A percentile compares a stretch with the other conserved stretches of the same genome.
Conservation (phyloP, 2,888 invertebrate species). For the Candidula unifasciata region DNA sequence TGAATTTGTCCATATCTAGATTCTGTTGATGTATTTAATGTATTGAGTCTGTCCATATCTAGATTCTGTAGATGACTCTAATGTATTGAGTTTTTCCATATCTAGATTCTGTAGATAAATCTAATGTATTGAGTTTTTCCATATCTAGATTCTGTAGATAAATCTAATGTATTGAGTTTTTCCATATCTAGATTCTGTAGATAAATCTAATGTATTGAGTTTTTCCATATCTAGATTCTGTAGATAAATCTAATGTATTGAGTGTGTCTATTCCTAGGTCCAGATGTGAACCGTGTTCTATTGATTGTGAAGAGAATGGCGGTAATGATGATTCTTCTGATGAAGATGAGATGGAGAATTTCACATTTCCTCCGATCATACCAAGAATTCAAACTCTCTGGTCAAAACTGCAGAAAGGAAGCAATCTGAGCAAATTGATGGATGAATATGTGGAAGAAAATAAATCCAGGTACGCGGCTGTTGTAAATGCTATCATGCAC, state of each 20-base stretch:
- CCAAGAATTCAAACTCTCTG: constrained; percentile 52
- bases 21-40: too few relatives aligned
- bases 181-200: too few relatives aligned
- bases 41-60: too few relatives aligned
- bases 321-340: constrained; percentile 46
- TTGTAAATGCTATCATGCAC: too few relatives aligned
- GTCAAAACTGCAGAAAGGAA: constrained; percentile 1
- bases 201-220: not conserved
- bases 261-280: not conserved
- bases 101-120: too few relatives aligned
- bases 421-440: not conserved
- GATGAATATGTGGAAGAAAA: not conserved
- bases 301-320: constrained; percentile 53
- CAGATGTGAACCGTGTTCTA: constrained; percentile 55
- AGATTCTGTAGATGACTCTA: too few relatives aligned
- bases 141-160: too few relatives aligned
- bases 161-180: too few relatives aligned
- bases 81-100: too few relatives aligned
- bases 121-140: too few relatives aligned
- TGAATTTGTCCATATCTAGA: too few relatives aligned
- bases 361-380: constrained; percentile 57
- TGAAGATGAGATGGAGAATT: constrained; percentile 53
- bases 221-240: too few relatives aligned
- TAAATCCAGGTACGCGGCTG: constrained; percentile 10
- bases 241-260: not conserved